Base-by-base conservation (phyloP, 1,140 invertebrate genomes). In the Archivesica marissinica region DNA sequence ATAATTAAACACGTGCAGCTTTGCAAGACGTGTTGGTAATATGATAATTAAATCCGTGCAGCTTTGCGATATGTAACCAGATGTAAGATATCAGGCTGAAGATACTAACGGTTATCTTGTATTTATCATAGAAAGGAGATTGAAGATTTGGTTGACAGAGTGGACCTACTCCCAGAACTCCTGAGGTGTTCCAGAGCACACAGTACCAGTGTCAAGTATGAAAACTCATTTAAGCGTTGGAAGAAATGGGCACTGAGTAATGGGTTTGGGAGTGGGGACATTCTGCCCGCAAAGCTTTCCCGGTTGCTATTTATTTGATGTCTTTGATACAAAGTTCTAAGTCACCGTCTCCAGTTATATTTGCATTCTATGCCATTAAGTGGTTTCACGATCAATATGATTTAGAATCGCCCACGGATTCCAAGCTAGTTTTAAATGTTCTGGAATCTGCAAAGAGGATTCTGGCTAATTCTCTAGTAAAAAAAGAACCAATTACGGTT, bases 291-390 rank as follows among this genome's bases (percentile, higher is more conserved):
- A 7, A 59, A 59, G 56, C 7, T 23, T 59, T 59, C 23, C 7
- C 7, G 7, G 56, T 59, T 9, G 56, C 56, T 23, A n/a, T 59
- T 59, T 59, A 59, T 30, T 23, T 59, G 7, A 23, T 30, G 20
- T 59, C 56, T 11, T 59, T 59, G 23, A 59, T 59, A 13, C 56
- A 59, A 23, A 59, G 9, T 59, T 9, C 56, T 9, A n/a, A 59
- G 9, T 13, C 56, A 9, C 56, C n/a, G 11, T 9, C 7, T 59
- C 56, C 56, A 13, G 23, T 59, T 11, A 23, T 59, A 13, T 59
- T 59, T 13, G 56, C 56, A 47, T 59, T 59, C 28, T 59, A 59
- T 59, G 56, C 56, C 7, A 59, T 59, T 30, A 59, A 59, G n/a
- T 59, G 56, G 56, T 23, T 23, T 59, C 56, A 59, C n/a, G 56